Conservation (phyloP, 2,113 vertebrate species). For the Grantiella picta region DNA sequence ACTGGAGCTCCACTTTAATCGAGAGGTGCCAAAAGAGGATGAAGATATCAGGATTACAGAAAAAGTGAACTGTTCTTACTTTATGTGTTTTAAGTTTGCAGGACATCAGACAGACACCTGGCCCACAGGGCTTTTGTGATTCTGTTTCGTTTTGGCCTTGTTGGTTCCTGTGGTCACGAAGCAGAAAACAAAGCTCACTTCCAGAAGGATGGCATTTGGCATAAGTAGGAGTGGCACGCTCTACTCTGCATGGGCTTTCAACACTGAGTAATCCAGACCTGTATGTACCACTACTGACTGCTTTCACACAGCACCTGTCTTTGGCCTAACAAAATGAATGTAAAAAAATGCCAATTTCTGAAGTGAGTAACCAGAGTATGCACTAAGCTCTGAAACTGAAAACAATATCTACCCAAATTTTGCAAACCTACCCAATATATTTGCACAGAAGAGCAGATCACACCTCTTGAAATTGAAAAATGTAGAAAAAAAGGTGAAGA, state of each 20-base stretch:
- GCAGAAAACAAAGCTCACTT: not conserved
- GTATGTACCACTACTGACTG: not conserved
- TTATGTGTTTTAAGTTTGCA: not conserved
- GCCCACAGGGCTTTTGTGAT: not conserved
- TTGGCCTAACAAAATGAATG: not conserved
- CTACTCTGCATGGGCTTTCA: not conserved
- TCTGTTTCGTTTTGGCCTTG: not conserved
- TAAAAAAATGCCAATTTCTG: not conserved
- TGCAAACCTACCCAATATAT: not conserved
- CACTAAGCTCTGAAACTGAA: not conserved
- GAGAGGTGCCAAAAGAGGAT: not conserved
- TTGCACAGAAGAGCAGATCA: not conserved
- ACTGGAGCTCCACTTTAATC: not conserved
- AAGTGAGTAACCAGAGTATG: not conserved
- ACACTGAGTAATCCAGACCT: not conserved
- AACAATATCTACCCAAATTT: not conserved
- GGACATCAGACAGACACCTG: not conserved
- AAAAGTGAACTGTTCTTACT: not conserved
- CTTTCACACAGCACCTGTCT: not conserved
- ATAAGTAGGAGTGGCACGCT: not conserved
- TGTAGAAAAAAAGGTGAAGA: rapidly evolving
- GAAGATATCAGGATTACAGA: not conserved
- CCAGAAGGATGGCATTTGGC: not conserved
- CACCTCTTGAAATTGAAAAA: not conserved
- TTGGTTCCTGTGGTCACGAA: not conserved